phyloP scores from a whole-genome alignment of 2,113 vertebrate species.

The Corythornis madagascariensis region DNA sequence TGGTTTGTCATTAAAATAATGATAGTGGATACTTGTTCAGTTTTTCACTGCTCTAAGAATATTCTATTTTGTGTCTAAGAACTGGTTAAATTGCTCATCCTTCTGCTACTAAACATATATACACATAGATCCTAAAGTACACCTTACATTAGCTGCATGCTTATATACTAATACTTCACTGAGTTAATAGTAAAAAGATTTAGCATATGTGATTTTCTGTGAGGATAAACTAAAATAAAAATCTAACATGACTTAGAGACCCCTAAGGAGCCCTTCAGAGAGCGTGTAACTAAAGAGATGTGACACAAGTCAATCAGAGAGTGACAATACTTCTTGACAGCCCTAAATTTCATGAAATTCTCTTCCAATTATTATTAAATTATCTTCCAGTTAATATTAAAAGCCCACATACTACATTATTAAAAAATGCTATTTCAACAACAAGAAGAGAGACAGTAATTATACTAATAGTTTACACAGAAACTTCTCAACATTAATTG shows the following conservation, averaged over 20 bases:
- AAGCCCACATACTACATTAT: neutral
- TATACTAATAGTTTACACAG: neutral
- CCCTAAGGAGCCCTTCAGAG: neutral
- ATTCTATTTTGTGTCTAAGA: neutral
- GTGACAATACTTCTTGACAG: neutral
- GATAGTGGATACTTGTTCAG: neutral
- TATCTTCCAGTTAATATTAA: neutral
- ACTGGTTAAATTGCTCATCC: neutral
- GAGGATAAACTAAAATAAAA: neutral
- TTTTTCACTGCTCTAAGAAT: neutral
- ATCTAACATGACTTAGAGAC: neutral
- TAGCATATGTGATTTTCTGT: neutral
- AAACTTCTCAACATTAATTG: neutral
- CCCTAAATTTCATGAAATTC: neutral
- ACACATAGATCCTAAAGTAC: neutral
- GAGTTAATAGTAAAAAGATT: neutral
- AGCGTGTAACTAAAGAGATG: neutral
- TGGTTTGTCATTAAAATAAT: neutral
- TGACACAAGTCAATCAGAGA: constrained; percentile 6
- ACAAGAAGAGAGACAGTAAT: neutral
- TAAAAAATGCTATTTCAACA: neutral
- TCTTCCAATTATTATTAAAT: neutral
- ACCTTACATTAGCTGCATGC: neutral
- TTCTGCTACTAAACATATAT: neutral
- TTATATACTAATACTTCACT: neutral